phyloP scores from a whole-genome alignment of 2,888 invertebrate genomes.

The Elysia crispata region DNA sequence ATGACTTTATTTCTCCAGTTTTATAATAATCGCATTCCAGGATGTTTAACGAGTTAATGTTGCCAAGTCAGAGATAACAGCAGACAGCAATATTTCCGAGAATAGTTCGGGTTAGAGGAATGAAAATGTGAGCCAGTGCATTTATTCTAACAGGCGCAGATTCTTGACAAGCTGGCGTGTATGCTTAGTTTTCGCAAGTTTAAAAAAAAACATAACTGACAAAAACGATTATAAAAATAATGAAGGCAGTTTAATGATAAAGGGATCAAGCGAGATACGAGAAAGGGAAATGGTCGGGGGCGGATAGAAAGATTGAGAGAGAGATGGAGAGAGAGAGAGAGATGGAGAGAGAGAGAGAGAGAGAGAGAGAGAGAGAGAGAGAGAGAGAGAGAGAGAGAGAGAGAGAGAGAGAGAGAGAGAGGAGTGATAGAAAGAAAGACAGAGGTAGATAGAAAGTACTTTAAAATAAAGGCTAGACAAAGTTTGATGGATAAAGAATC shows the following conservation, averaged over 20 bases:
- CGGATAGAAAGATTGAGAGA: slow-evolving; percentile 18
- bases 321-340: slow-evolving; percentile 28
- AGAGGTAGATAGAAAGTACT: not conserved
- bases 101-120: not conserved
- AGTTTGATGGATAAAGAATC: not conserved
- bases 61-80: too few species aligned
- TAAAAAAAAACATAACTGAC: not conserved
- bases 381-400: slow-evolving; percentile 22
- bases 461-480: too few species aligned
- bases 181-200: not conserved
- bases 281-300: slow-evolving; percentile 16
- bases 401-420: slow-evolving; percentile 16
- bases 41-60: too few species aligned
- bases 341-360: slow-evolving; percentile 18
- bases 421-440: slow-evolving; percentile 11
- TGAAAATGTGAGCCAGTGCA: not conserved
- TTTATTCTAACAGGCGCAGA: not conserved
- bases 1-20: too few species aligned
- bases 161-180: not conserved
- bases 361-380: slow-evolving; percentile 13
- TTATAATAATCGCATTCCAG: too few species aligned
- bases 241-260: slow-evolving; percentile 7
- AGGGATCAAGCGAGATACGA: not conserved
- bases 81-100: not conserved
- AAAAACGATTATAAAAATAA: not conserved